phyloP scores from a whole-genome alignment of 2,113 vertebrate species.

The Colistium nudipinnis region DNA sequence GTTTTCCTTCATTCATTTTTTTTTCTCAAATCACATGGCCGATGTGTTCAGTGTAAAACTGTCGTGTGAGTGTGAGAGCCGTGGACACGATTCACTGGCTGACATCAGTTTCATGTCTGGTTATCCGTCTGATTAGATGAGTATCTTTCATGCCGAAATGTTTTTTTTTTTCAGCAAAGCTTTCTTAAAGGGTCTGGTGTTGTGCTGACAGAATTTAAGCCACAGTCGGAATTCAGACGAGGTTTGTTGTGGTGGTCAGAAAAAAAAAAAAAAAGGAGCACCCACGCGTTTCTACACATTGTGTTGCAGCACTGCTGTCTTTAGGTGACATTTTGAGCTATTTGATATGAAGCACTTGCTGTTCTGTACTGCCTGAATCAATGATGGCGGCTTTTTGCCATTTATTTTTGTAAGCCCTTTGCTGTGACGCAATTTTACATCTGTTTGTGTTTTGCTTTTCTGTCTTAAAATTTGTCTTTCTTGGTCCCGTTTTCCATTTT shows the following conservation, averaged over 20 bases:
- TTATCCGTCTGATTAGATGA: constrained; percentile 54
- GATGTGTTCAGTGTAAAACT: constrained; percentile 46
- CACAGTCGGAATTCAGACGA: background rate
- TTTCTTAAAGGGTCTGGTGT: constrained; percentile 42
- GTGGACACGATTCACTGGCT: constrained; percentile 40
- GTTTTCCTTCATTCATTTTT: background rate
- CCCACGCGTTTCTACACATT: constrained; percentile 55
- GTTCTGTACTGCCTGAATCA: constrained; percentile 75
- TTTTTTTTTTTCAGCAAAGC: constrained; percentile 45
- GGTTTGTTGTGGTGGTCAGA: constrained; percentile 25
- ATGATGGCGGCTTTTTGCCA: constrained; percentile 39
- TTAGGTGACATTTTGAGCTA: constrained; percentile 50
- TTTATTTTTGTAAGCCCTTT: constrained; percentile 62
- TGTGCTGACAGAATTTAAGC: constrained; percentile 15
- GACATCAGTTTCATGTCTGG: constrained; percentile 47
- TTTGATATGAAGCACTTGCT: constrained; percentile 79
- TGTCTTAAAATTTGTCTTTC: constrained; percentile 41
- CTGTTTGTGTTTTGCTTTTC: constrained; percentile 54
- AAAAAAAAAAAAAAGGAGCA: no score
- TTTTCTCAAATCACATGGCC: constrained; percentile 18
- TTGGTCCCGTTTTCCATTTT: constrained; percentile 57
- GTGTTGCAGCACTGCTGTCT: constrained; percentile 65
- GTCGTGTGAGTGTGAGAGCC: constrained; percentile 46
- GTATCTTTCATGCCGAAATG: constrained; percentile 46
- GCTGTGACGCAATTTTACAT: constrained; percentile 49